A percentile compares a stretch with the other conserved stretches of the same genome.
Evolutionary conservation across 2,888 invertebrate genomes (phyloP).

Genomic region (Lasioglossum marginatum): DNA sequence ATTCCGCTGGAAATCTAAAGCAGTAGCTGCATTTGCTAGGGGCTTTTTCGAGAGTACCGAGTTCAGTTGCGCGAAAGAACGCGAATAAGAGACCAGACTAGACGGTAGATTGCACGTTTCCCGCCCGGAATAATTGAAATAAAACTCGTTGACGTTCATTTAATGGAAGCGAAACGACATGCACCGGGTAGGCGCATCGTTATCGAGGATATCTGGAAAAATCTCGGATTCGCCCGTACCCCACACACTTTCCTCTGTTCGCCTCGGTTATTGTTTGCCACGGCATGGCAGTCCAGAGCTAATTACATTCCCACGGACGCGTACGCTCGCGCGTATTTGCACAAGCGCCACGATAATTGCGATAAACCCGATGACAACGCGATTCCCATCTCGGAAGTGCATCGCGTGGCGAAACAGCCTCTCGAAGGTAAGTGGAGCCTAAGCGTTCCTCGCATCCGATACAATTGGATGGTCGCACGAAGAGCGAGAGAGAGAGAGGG

Average conservation of each 20-base stretch:
- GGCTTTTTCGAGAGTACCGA: not conserved
- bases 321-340: conserved; percentile 37
- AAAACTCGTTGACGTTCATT: conserved; percentile 14
- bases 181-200: not conserved
- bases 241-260: conserved; percentile 28
- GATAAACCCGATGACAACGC: conserved; percentile 73
- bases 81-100: not conserved
- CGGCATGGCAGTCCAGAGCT: conserved; percentile 33
- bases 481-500: not conserved
- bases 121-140: conserved; percentile 3
- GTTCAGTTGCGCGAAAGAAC: not conserved
- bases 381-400: conserved; percentile 69
- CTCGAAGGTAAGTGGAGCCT: conserved; percentile 7
- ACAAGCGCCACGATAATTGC: conserved; percentile 66
- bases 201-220: conserved; percentile 25
- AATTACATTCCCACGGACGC: conserved; percentile 60
- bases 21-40: not conserved
- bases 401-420: conserved; percentile 42
- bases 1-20: not conserved
- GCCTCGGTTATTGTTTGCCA: conserved; percentile 40
- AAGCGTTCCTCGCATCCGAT: conserved; percentile 36
- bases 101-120: not conserved
- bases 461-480: conserved; percentile 47
- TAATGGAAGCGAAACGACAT: not conserved
- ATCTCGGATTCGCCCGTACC: conserved; percentile 39